A percentile compares a stretch with the other conserved stretches of the same genome.
Evolutionary conservation across 2,888 invertebrate genomes (phyloP).

Genomic region (Sphinx pinastri): DNA sequence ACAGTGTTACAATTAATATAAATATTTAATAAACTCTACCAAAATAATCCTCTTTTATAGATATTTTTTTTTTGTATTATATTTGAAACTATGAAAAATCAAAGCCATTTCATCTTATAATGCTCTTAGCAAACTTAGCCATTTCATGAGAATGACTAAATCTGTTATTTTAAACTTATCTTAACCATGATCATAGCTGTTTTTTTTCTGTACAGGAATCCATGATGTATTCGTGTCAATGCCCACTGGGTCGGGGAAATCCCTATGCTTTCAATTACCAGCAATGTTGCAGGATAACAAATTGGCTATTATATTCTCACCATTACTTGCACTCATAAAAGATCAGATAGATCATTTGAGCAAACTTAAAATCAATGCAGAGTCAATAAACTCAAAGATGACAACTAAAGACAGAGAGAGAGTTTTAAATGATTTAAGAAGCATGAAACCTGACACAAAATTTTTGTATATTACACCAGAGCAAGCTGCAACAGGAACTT

Average conservation of each 20-base stretch:
- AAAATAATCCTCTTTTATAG: too few species aligned
- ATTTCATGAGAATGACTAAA: too few species aligned
- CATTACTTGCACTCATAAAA: slow-evolving; percentile 97
- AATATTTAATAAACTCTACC: too few species aligned
- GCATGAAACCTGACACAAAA: slow-evolving; percentile 89
- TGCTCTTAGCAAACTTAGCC: too few species aligned
- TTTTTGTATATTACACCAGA: slow-evolving; percentile 99
- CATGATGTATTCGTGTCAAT: slow-evolving; percentile 98
- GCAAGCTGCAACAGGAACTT: slow-evolving; percentile 92
- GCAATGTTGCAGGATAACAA: slow-evolving; percentile 91
- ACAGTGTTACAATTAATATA: too few species aligned
- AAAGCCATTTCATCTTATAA: too few species aligned
- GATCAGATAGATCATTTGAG: slow-evolving; percentile 96
- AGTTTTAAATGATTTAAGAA: slow-evolving; percentile 90
- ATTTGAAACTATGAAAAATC: too few species aligned
- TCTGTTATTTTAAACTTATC: too few species aligned
- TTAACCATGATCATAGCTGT: too few species aligned
- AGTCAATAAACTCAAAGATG: slow-evolving; percentile 97
- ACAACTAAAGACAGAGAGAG: slow-evolving; percentile 88
- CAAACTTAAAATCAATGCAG: slow-evolving; percentile 90
- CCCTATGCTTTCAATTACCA: slow-evolving; percentile 98
- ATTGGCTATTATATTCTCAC: slow-evolving; percentile 97
- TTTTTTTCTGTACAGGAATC: slow-evolving; percentile 83
- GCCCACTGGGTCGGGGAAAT: slow-evolving; percentile 99
- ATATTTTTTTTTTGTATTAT: too few species aligned